Evolutionary conservation across 2,888 invertebrate species (phyloP), one percentile per base, ranked within the genome.

Genomic region (Ophion obscuratus): DNA sequence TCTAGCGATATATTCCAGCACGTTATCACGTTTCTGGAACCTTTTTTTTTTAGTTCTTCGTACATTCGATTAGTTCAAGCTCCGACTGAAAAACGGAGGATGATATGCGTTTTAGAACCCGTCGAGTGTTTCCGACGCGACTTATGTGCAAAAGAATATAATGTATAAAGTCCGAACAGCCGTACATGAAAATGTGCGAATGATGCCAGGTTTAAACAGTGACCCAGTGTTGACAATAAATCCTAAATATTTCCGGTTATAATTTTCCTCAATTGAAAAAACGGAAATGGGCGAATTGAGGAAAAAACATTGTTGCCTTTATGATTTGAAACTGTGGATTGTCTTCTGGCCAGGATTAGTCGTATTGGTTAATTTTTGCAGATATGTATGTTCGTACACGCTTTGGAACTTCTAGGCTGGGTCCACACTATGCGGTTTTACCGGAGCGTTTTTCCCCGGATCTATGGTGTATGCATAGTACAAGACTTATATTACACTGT

Each of bases 331-430:
- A 27, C 11, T 6, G 27, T 27, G 62, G 11, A 27, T 62, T 62
- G 62, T 24, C 27, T 62, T 62, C 2, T 27, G 62, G 7, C 62
- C 20, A 10, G 27, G 62, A 7, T 20, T 20, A n/a, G 61, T 61
- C 7, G 61, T 11, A 31, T 11, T 36, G 20, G 40, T 73, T 59
- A 57, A 71, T 40, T 24, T 57, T 10, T 57, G 14, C 20, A 11
- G 73, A 73, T 73, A 73, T 73, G 73, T 73, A 47, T 47, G 14
- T 27, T 73, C 73, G 70, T 73, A 73, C 59, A 73, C 71, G 57
- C 20, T n/a, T 36, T n/a, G 31, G 24, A 57, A 71, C 53, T 57
- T 10, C 36, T 31, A 31, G 31, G 31, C 31, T 31, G 31, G 31
- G 31, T 31, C 31, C 4, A 31, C 31, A 4, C 31, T 31, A 31